These are phyloP conservation scores for Palythoa caribaeorum DNA, from an alignment of 92 coral and sea anemone species.

Conservation along the genomic window DNA sequence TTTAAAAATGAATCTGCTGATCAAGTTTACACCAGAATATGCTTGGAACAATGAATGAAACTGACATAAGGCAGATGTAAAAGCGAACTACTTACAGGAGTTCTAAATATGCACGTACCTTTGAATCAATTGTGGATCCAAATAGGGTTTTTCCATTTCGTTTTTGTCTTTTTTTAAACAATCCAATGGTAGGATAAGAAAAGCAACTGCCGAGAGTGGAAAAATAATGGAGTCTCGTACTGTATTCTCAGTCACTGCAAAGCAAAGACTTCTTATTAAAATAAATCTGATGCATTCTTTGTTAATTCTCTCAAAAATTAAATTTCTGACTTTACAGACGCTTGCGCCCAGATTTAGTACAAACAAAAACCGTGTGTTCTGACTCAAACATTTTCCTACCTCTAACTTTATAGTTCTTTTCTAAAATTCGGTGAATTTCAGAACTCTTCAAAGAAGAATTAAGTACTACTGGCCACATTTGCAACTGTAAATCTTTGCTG, in stretches of 20 bases:
- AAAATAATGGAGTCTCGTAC: conserved; percentile 88
- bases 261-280: not conserved
- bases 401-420: conserved; percentile 78
- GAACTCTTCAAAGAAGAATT: conserved; percentile 77
- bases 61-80: not conserved
- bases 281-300: not conserved
- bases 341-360: no score
- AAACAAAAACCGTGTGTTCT: not conserved
- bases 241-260: conserved; percentile 84
- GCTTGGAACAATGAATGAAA: not conserved
- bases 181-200: conserved; percentile 73
- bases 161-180: conserved; percentile 45
- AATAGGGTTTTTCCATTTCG: conserved; percentile 36
- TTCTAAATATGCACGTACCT: conserved; percentile 63
- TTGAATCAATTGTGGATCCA: conserved; percentile 70
- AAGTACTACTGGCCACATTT: conserved; percentile 85
- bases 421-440: conserved; percentile 75
- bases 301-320: no score
- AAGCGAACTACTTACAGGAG: not conserved
- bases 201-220: conserved; percentile 96
- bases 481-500: not conserved
- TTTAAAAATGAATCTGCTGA: no score
- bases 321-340: no score
- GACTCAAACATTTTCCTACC: conserved; percentile 50
- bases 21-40: no score